Conservation (phyloP, 2,888 invertebrate species). For the Agriotes lineatus region DNA sequence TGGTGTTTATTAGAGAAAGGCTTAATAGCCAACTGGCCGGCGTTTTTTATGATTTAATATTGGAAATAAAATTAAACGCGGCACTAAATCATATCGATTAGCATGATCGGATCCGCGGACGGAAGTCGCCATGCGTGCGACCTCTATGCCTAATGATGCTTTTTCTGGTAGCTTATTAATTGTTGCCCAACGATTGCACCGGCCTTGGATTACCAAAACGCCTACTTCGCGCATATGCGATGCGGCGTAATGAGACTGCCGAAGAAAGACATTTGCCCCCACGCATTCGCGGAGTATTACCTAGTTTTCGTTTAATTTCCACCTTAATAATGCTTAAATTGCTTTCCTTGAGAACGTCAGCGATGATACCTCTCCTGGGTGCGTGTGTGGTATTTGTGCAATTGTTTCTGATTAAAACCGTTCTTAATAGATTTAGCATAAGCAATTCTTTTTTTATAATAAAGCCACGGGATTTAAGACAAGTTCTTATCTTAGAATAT, state of each 20-base stretch:
- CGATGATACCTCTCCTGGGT: neutral
- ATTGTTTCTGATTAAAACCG: too few relatives aligned
- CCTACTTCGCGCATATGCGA: constrained; percentile 3
- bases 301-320: neutral
- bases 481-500: too few relatives aligned
- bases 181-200: constrained; percentile 13
- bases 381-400: too few relatives aligned
- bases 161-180: constrained; percentile 3
- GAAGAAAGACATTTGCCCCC: neutral
- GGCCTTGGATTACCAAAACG: constrained; percentile 11
- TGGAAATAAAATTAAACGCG: neutral
- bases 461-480: too few relatives aligned
- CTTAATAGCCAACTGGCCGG: neutral
- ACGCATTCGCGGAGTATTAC: neutral
- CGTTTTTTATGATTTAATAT: neutral
- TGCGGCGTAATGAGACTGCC: neutral
- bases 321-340: neutral
- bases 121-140: neutral
- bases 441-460: too few relatives aligned
- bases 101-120: neutral
- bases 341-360: neutral
- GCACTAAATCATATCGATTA: neutral
- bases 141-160: neutral
- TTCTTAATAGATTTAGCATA: too few relatives aligned
- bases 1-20: constrained; percentile 9